phyloP scores from a whole-genome alignment of 2,113 vertebrate genomes.

The Anser brachyrhynchus region DNA sequence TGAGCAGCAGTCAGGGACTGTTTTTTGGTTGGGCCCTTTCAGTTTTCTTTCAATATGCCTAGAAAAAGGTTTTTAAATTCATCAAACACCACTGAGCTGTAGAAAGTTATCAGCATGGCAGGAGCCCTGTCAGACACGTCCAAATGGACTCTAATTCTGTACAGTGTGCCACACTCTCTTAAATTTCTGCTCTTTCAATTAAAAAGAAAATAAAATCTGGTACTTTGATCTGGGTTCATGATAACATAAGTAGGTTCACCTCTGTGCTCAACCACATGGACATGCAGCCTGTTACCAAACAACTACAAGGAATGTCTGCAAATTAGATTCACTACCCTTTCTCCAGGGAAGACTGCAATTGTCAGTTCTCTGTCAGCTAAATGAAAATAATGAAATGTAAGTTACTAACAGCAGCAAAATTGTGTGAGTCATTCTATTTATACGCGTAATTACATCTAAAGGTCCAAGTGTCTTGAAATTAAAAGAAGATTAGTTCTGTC shows the following conservation, averaged over 20 bases:
- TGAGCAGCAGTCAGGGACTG: background rate
- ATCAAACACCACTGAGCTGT: background rate
- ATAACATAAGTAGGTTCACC: background rate
- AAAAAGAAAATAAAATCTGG: constrained; percentile 1
- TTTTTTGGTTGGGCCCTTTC: background rate
- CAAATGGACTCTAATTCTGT: background rate
- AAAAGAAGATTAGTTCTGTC: constrained; percentile 40
- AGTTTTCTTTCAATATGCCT: constrained; percentile 4
- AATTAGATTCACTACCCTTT: constrained; percentile 29
- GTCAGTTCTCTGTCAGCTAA: constrained; percentile 47
- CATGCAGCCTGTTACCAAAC: constrained; percentile 1
- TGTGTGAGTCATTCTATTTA: constrained; percentile 29
- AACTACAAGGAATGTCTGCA: constrained; percentile 2
- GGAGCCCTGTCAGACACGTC: background rate
- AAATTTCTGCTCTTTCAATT: constrained; percentile 23
- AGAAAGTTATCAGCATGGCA: background rate
- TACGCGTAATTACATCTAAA: constrained; percentile 46
- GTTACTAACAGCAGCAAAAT: constrained; percentile 46
- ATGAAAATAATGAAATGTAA: constrained; percentile 58
- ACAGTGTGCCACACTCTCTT: background rate
- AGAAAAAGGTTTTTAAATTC: constrained; percentile 22
- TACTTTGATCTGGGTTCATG: constrained; percentile 1
- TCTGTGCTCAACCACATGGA: background rate
- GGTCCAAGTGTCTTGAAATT: constrained; percentile 43
- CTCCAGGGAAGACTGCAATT: constrained; percentile 32